Evolutionary conservation across 2,888 invertebrate genomes (phyloP), one percentile per base, ranked within the genome.

Genomic region (Hetaerina titia): DNA sequence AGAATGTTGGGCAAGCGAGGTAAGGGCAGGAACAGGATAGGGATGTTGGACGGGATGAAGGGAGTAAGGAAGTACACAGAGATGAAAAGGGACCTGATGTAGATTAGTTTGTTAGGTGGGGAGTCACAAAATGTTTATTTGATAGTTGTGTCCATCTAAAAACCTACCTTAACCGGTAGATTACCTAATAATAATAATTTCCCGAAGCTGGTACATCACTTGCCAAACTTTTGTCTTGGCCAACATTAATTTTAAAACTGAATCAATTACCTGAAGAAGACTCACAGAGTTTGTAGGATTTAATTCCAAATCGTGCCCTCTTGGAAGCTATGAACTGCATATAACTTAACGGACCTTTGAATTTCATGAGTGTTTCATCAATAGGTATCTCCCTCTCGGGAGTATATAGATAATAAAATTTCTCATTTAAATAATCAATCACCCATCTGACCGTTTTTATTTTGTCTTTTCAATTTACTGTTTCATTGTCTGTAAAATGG

Each of bases 401-500:
- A 45, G 95, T 95, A 95, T 96, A 96, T 94, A 95, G 45, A 63
- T 95, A 63, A 88, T 74, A 31, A 81, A 96, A 96, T 95, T 90
- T 95, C 81, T 95, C 45, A 95, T 96, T 95, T 25, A 95, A 95
- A 95, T 69, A 95, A 95, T 95, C 95, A 69, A 95, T 95, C 17
- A 95, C 58, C 87, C 15, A 58, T 95, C 95, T 58, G 19, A 95
- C 89, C 94, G 95, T 95, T 94, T 69, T 95, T 95, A 60, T 60
- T 60, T 9, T 60, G 60, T 60, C 95, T 90, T 92, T 94, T 95
- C n/a, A 95, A 31, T 25, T 17, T 45, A 89, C 64, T 69, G n/a
- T 87, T 94, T 94, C 74, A 95, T 96, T 96, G 95, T 96, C 95
- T 74, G 95, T 56, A 95, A 95, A 96, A 95, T 96, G 96, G 7